Conservation (phyloP, 92 coral and sea anemone species). For the Epizoanthus rinbou region DNA sequence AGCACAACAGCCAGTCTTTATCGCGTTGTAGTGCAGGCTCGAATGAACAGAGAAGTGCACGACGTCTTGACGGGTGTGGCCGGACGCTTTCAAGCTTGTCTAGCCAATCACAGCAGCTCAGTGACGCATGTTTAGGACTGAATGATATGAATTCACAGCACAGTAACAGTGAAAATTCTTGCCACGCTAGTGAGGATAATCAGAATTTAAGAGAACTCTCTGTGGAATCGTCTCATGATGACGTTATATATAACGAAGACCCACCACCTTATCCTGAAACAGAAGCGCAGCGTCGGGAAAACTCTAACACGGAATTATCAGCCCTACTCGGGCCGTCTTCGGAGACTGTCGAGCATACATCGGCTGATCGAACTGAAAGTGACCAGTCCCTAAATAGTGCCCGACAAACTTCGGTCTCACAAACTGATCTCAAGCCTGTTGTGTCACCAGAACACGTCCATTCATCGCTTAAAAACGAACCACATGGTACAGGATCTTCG, state of each 20-base stretch:
- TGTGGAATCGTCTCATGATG: background rate
- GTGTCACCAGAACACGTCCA: background rate
- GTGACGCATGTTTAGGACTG: background rate
- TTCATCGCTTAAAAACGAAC: background rate
- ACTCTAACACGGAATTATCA: background rate
- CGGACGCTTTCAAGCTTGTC: background rate
- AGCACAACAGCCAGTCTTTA: conserved; percentile 14
- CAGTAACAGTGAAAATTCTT: background rate
- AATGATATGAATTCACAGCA: background rate
- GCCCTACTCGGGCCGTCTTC: background rate
- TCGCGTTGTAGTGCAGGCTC: conserved; percentile 29
- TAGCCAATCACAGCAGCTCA: conserved; percentile 7
- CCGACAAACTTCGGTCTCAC: background rate
- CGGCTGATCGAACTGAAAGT: background rate
- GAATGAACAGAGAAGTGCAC: background rate
- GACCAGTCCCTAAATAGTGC: background rate
- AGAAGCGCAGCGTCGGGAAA: background rate
- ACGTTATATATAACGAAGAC: background rate
- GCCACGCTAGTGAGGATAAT: background rate
- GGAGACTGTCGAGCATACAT: background rate
- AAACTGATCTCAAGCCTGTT: background rate
- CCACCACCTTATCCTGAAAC: conserved; percentile 31
- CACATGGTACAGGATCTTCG: background rate
- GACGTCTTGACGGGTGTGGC: background rate
- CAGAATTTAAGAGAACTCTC: background rate